Base-by-base conservation (phyloP, 2,113 vertebrate species). In the Odontesthes bonariensis region DNA sequence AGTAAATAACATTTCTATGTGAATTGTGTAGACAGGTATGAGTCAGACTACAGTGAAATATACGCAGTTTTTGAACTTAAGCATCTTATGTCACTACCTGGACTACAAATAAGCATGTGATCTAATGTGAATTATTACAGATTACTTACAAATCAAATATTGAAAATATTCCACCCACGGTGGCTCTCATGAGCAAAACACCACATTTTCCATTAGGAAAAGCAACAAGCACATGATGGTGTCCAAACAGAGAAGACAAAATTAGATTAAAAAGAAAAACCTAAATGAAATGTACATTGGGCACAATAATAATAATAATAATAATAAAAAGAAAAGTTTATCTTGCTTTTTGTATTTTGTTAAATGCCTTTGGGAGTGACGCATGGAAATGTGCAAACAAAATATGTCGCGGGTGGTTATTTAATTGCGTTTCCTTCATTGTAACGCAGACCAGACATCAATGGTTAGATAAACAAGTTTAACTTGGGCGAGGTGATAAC, bases 391-490 rank as follows among this genome's bases (percentile, higher is more conserved):
- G 47, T 73, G 40, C 20, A 23, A 9, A 23, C 6, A 19, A 42
- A 54, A 19, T 33, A 47, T 51, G n/a, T 20, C 52, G 20, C 46
- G 0, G n/a, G 9, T 16, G 11, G 8, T 61, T 52, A 19, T 56
- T 66, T 68, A 59, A 49, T 61, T 56, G 6, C 10, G 19, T 74
- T 33, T 13, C 27, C 3, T 49, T 1, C 31, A 17, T 51, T 12
- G 44, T 40, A 58, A 52, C 22, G 60, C 38, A 69, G 59, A 14
- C 27, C 38, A 52, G 9, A 56, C 63, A 5, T 20, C 42, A 69
- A 9, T 49, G 51, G 5, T 81, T 71, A 20, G 52, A 57, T 46
- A 60, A 88, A 80, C 85, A 70, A 75, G 68, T 79, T 22, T 53
- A 40, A 69, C 46, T 49, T 49, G 46, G 63, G 22, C 44, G 31